Percentiles rank a stretch among this genome's conserved stretches.
Conservation (phyloP, 2,888 invertebrate genomes). For the Megalurothrips usitatus region DNA sequence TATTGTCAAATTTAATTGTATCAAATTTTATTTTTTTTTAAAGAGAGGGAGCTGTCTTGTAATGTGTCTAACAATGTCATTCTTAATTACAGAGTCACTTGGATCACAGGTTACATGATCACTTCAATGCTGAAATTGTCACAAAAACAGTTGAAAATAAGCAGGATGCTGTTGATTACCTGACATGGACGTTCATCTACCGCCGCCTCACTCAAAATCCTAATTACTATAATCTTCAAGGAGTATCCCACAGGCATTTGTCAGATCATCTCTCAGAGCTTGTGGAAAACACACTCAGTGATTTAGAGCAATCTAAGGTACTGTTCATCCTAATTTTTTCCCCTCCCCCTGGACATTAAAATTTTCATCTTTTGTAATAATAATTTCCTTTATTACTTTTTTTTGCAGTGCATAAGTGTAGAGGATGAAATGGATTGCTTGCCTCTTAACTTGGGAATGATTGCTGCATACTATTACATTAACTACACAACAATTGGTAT, state of each 20-base stretch:
- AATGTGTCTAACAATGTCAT: slow-evolving; percentile 21
- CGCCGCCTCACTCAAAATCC: slow-evolving; percentile 96
- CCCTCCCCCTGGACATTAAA: neutral
- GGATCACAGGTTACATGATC: slow-evolving; percentile 96
- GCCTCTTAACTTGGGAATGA: slow-evolving; percentile 98
- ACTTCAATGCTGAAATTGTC: slow-evolving; percentile 99
- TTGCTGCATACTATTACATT: slow-evolving; percentile 99
- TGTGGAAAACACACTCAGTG: slow-evolving; percentile 90
- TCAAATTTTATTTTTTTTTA: slow-evolving; percentile 17
- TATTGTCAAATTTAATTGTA: no score
- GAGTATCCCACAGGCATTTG: slow-evolving; percentile 92
- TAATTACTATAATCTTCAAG: slow-evolving; percentile 97
- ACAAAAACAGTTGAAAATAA: slow-evolving; percentile 99
- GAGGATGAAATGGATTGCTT: slow-evolving; percentile 98
- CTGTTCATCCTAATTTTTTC: slow-evolving; percentile 22
- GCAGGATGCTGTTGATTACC: slow-evolving; percentile 98
- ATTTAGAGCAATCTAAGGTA: slow-evolving; percentile 87
- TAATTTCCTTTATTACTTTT: neutral
- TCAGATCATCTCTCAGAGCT: slow-evolving; percentile 98
- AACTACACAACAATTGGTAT: slow-evolving; percentile 96
- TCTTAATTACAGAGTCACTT: slow-evolving; percentile 71
- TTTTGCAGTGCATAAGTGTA: slow-evolving; percentile 74
- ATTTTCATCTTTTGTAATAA: neutral
- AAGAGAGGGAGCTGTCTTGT: neutral
- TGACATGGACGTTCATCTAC: slow-evolving; percentile 99